Evolutionary conservation across 2,113 vertebrate genomes (phyloP).

Genomic region (Xenopus laevis): DNA sequence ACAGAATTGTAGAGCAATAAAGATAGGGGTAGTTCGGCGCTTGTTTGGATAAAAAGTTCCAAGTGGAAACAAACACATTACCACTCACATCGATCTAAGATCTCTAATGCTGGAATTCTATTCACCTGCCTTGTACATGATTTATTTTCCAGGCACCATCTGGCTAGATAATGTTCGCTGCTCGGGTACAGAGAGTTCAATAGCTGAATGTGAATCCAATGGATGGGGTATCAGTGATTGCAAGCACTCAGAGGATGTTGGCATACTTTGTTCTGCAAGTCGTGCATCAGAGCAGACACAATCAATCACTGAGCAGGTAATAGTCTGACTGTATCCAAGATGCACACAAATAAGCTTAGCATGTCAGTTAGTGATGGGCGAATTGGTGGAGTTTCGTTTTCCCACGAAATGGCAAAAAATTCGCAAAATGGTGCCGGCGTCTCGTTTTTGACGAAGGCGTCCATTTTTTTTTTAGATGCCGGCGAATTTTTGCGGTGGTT

Average conservation of each 20-base stretch:
- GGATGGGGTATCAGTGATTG: constrained; percentile 94
- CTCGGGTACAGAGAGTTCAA: constrained; percentile 73
- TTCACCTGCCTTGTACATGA: neutral
- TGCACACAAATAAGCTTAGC: too few species aligned
- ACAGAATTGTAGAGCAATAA: too few species aligned
- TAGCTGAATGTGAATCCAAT: constrained; percentile 83
- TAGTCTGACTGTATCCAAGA: too few species aligned
- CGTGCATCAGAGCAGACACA: constrained; percentile 9
- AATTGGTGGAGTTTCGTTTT: too few species aligned
- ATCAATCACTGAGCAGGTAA: constrained; percentile 22
- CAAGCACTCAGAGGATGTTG: constrained; percentile 85
- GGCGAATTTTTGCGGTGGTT: too few species aligned
- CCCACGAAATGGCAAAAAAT: too few species aligned
- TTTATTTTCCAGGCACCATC: constrained; percentile 75
- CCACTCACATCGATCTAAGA: too few species aligned
- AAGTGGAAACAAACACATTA: neutral
- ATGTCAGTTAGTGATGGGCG: too few species aligned
- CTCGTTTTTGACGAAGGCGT: too few species aligned
- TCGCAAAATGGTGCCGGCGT: too few species aligned
- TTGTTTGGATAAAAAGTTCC: neutral
- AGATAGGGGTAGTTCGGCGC: too few species aligned
- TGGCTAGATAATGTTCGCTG: constrained; percentile 95
- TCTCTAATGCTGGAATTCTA: neutral
- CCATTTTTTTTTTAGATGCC: too few species aligned
- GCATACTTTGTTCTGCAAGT: constrained; percentile 76